phyloP scores from a whole-genome alignment of 2,113 vertebrate genomes.

The Periophthalmus modestus region DNA sequence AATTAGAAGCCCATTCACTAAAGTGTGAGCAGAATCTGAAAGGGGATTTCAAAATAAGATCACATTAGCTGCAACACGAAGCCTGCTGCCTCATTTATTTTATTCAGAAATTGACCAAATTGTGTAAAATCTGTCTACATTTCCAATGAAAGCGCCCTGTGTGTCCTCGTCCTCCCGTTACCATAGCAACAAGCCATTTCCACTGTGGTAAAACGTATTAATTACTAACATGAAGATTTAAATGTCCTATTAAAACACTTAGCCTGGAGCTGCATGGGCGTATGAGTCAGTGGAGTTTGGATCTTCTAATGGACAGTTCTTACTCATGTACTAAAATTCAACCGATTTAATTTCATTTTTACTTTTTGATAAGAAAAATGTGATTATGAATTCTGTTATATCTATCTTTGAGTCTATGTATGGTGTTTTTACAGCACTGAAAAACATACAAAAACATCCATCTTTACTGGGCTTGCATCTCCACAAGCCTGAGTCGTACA shows the following conservation, averaged over 20 bases:
- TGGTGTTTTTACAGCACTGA: too few species aligned
- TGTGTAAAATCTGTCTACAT: constrained; percentile 13
- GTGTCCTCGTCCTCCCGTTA: constrained; percentile 19
- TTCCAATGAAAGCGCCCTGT: constrained; percentile 35
- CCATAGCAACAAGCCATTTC: constrained; percentile 49
- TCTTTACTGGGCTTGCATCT: too few species aligned
- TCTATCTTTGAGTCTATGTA: too few species aligned
- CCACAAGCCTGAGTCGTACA: too few species aligned
- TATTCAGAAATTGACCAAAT: constrained; percentile 30
- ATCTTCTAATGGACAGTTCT: constrained; percentile 20
- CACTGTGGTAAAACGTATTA: constrained; percentile 15
- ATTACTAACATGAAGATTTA: constrained; percentile 30
- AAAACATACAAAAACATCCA: too few species aligned
- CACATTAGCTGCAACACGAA: not conserved
- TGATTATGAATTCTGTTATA: too few species aligned
- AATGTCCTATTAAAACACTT: constrained; percentile 29
- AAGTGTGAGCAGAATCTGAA: not conserved
- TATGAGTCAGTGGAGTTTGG: not conserved
- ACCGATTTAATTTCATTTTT: not conserved
- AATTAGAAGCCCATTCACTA: not conserved
- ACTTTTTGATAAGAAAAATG: too few species aligned
- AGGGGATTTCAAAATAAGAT: not conserved
- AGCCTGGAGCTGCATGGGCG: not conserved
- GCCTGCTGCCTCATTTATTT: constrained; percentile 25
- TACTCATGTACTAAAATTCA: not conserved